These are phyloP conservation scores for Lateolabrax maculatus DNA, from an alignment of 2,797 vertebrate genomes.

Conservation along the genomic window DNA sequence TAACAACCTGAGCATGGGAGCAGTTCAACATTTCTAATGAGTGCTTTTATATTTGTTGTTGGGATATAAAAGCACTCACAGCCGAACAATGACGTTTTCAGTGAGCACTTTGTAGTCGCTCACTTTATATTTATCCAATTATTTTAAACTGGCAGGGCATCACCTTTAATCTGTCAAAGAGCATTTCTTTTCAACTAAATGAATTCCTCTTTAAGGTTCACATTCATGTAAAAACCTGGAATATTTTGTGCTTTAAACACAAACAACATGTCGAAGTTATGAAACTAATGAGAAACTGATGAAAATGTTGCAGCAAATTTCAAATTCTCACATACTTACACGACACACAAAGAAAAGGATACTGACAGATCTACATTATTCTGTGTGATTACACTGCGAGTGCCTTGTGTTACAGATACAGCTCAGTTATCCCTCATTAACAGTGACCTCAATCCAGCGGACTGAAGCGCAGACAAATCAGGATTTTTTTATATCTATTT, in stretches of 20 bases:
- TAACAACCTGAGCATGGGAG: slow-evolving; percentile 71
- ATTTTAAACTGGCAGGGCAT: slow-evolving; percentile 20
- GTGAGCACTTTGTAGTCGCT: slow-evolving; percentile 27
- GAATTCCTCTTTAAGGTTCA: slow-evolving; percentile 48
- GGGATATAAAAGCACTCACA: slow-evolving; percentile 34
- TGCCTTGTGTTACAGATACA: slow-evolving; percentile 41
- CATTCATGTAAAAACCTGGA: slow-evolving; percentile 64
- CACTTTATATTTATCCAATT: slow-evolving; percentile 45
- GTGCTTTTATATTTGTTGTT: slow-evolving; percentile 44
- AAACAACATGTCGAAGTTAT: slow-evolving; percentile 25
- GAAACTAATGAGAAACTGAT: slow-evolving; percentile 37
- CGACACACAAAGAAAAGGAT: slow-evolving; percentile 15
- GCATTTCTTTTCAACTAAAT: slow-evolving; percentile 28
- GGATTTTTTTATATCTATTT: slow-evolving; percentile 39
- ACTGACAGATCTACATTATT: slow-evolving; percentile 20
- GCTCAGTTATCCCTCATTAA: slow-evolving; percentile 25
- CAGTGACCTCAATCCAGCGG: slow-evolving; percentile 27
- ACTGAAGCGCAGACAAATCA: slow-evolving; percentile 35
- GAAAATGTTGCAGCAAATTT: slow-evolving; percentile 53
- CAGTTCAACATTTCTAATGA: slow-evolving; percentile 17
- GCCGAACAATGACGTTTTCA: slow-evolving; percentile 28
- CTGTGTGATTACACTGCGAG: slow-evolving; percentile 29
- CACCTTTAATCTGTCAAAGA: slow-evolving; percentile 33
- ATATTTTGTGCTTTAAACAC: slow-evolving; percentile 55
- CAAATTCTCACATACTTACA: slow-evolving; percentile 30